A percentile compares a stretch with the other conserved stretches of the same genome.
These are phyloP conservation scores for Nezara viridula DNA, from an alignment of 2,888 invertebrate species.

Conservation along the genomic window DNA sequence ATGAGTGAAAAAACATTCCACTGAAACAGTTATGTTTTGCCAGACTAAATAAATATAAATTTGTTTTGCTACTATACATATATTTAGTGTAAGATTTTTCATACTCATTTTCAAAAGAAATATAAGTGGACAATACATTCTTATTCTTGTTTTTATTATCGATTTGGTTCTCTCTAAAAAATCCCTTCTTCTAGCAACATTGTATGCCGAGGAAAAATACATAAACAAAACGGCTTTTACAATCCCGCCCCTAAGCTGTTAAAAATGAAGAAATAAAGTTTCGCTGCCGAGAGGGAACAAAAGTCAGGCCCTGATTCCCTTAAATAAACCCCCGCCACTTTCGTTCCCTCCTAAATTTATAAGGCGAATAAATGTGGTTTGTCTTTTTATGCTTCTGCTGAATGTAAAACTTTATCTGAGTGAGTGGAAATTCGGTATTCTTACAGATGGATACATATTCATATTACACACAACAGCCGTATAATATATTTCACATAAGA, in stretches of 20 bases:
- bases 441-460: background rate
- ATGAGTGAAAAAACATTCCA: no score
- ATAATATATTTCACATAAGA: no score
- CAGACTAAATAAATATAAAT: no score
- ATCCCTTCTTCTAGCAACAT: background rate
- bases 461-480: no score
- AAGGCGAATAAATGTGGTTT: constrained; percentile 26
- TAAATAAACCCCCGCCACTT: background rate
- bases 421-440: background rate
- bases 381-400: background rate
- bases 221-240: background rate
- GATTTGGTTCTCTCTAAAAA: background rate
- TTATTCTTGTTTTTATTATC: no score
- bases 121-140: background rate
- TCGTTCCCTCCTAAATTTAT: background rate
- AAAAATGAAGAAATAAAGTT: constrained; percentile 27
- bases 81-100: no score
- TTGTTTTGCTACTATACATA: no score
- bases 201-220: background rate
- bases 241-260: background rate
- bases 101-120: background rate
- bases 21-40: no score
- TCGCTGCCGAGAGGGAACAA: background rate
- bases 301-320: background rate
- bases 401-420: background rate